These are phyloP conservation scores for Apteryx owenii DNA, from an alignment of 2,113 vertebrate genomes.

Conservation along the genomic window DNA sequence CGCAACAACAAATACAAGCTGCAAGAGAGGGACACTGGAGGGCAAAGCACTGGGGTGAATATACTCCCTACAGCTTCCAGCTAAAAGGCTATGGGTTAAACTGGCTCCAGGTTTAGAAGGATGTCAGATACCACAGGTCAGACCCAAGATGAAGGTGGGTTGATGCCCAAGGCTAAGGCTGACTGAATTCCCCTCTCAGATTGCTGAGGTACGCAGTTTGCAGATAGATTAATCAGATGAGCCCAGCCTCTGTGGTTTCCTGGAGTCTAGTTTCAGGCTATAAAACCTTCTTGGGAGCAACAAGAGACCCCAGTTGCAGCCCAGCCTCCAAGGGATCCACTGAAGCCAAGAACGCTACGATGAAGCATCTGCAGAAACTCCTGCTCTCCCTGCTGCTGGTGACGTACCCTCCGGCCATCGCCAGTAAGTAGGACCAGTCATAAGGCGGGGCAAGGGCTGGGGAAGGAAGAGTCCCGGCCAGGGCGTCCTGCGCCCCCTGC, in stretches of 20 bases:
- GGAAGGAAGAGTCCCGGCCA: neutral
- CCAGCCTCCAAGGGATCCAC: neutral
- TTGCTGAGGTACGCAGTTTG: slow-evolving; percentile 16
- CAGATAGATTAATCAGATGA: slow-evolving; percentile 24
- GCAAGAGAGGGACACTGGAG: neutral
- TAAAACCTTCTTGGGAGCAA: slow-evolving; percentile 44
- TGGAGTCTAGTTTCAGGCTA: slow-evolving; percentile 51
- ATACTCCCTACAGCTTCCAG: neutral
- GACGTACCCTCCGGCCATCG: neutral
- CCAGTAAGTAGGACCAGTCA: neutral
- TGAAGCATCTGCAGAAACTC: neutral
- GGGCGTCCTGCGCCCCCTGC: rapidly evolving
- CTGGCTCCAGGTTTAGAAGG: neutral
- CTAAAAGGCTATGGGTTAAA: neutral
- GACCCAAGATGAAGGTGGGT: neutral
- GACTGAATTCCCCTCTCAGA: slow-evolving; percentile 23
- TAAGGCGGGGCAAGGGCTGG: neutral
- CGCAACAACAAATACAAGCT: neutral
- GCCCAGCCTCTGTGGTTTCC: slow-evolving; percentile 51
- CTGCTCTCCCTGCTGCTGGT: slow-evolving; percentile 29
- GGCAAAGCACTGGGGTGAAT: neutral
- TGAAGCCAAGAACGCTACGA: neutral
- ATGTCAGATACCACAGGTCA: neutral
- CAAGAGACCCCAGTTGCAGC: neutral
- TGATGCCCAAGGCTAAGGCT: neutral